A percentile compares a stretch with the other conserved stretches of the same genome.
Evolutionary conservation across 2,888 invertebrate genomes (phyloP).

Genomic region (Amphipoea oculea): DNA sequence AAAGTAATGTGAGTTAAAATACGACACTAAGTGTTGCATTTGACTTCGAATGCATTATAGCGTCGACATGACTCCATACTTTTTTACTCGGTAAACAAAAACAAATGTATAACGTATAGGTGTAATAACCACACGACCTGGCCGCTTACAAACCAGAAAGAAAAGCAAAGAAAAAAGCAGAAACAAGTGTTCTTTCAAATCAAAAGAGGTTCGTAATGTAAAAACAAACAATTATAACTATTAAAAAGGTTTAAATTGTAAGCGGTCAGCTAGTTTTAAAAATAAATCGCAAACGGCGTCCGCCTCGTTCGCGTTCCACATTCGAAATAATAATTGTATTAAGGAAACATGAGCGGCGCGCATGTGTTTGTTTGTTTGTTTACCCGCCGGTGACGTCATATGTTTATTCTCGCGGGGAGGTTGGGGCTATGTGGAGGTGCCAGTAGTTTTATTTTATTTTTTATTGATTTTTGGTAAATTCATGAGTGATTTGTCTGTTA

Average conservation of each 20-base stretch:
- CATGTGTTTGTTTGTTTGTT: constrained; percentile 91
- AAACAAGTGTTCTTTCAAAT: constrained; percentile 52
- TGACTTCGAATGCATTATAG: constrained; percentile 26
- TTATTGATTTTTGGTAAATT: constrained; percentile 28
- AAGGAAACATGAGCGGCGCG: constrained; percentile 91
- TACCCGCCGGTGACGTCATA: constrained; percentile 90
- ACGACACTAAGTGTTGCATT: constrained; percentile 10
- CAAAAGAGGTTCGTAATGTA: constrained; percentile 52
- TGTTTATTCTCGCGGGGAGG: constrained; percentile 89
- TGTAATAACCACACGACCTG: constrained; percentile 30
- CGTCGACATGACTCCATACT: constrained; percentile 38
- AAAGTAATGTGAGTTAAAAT: constrained; percentile 16
- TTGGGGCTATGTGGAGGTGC: constrained; percentile 69
- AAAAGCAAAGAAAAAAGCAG: constrained; percentile 30
- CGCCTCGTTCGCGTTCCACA: constrained; percentile 85
- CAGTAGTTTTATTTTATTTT: constrained; percentile 53
- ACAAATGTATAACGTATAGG: constrained; percentile 38
- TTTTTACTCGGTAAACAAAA: constrained; percentile 49
- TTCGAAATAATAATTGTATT: constrained; percentile 91
- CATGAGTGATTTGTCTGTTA: not conserved
- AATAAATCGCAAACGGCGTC: constrained; percentile 75
- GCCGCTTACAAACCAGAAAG: constrained; percentile 48
- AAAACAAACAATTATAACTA: constrained; percentile 58
- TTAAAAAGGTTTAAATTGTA: constrained; percentile 58
- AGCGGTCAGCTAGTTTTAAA: constrained; percentile 65